Evolutionary conservation across 1,140 invertebrate genomes (phyloP).

Genomic region (Bombus superbus): DNA sequence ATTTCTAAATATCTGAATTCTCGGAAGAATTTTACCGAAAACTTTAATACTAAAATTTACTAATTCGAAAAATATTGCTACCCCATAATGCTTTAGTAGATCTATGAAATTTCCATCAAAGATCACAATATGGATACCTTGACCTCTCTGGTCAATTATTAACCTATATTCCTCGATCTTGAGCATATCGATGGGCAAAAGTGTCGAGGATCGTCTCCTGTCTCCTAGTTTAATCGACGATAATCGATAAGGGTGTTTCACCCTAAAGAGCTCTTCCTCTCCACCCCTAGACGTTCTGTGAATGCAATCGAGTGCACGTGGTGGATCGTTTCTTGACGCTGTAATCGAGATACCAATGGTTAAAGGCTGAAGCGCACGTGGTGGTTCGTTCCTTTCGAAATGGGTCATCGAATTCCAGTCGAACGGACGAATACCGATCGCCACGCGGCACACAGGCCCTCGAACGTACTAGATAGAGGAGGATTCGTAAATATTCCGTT

Average conservation of each 20-base stretch:
- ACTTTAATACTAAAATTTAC: no score
- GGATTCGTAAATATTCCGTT: conserved; percentile 40
- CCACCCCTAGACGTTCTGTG: not conserved
- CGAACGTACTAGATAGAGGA: conserved; percentile 2
- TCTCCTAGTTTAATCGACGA: not conserved
- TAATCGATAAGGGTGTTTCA: not conserved
- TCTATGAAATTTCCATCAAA: no score
- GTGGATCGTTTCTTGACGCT: not conserved
- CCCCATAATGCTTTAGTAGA: no score
- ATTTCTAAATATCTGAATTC: no score
- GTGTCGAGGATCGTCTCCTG: not conserved
- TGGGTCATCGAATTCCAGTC: conserved; percentile 51
- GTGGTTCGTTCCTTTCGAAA: conserved; percentile 23
- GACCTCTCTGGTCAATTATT: no score
- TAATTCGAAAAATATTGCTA: no score
- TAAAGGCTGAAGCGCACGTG: not conserved
- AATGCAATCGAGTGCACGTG: conserved; percentile 36
- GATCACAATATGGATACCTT: no score
- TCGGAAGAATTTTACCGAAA: no score
- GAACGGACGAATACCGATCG: conserved; percentile 19
- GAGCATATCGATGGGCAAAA: not conserved
- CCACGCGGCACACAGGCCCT: not conserved
- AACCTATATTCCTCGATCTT: no score
- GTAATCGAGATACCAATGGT: conserved; percentile 35
- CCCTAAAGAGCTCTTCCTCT: not conserved